Conservation (phyloP, 2,113 vertebrate species). For the Thunnus thynnus region DNA sequence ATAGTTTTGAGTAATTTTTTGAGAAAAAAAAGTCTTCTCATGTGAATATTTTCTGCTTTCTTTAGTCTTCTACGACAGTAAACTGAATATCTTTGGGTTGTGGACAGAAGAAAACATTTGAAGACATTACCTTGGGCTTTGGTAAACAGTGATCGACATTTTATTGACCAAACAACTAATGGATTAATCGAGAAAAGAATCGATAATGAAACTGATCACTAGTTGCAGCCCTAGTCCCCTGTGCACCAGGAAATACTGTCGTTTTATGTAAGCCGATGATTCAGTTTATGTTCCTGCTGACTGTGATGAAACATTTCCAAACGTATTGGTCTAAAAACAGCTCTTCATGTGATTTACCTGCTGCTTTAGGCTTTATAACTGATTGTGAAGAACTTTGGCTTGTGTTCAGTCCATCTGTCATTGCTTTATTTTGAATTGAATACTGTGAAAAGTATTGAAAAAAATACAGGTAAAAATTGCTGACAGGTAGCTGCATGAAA, state of each 20-base stretch:
- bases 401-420: constrained; percentile 36
- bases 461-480: constrained; percentile 22
- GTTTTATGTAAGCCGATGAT: background rate
- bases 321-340: background rate
- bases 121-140: too few species aligned
- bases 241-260: constrained; percentile 7
- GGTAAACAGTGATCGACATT: too few species aligned
- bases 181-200: too few species aligned
- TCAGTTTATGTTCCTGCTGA: constrained; percentile 3
- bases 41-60: too few species aligned
- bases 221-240: background rate
- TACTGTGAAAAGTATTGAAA: background rate
- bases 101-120: too few species aligned
- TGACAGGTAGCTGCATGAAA: background rate
- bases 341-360: background rate
- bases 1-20: too few species aligned
- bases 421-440: constrained; percentile 27
- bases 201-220: too few species aligned
- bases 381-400: constrained; percentile 23
- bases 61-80: too few species aligned
- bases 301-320: background rate
- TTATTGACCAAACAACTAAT: too few species aligned
- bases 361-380: background rate
- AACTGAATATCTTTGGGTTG: too few species aligned
- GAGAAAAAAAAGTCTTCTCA: too few species aligned